Percentiles rank a stretch among this genome's conserved stretches.
Conservation (phyloP, 2,888 invertebrate genomes). For the Steromphala cineraria region DNA sequence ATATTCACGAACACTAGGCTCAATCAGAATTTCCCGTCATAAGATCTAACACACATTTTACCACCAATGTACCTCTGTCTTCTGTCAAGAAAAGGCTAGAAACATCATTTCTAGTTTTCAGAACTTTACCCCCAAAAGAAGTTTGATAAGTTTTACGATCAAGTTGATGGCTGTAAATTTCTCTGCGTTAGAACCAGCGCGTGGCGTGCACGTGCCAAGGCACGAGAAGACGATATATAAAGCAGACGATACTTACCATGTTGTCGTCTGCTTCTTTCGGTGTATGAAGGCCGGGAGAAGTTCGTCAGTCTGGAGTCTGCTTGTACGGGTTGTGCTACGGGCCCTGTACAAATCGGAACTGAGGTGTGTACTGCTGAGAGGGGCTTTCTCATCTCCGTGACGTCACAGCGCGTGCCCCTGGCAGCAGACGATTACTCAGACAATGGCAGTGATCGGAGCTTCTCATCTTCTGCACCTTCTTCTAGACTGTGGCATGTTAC, state of each 20-base stretch:
- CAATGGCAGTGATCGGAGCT: not conserved
- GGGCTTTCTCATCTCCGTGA: not conserved
- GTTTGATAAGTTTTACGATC: too few relatives aligned
- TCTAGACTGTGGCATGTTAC: too few relatives aligned
- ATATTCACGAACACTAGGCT: too few relatives aligned
- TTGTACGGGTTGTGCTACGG: constrained; percentile 8
- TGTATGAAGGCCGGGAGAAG: not conserved
- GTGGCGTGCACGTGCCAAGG: not conserved
- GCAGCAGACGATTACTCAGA: not conserved
- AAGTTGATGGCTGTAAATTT: too few relatives aligned
- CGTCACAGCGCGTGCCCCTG: not conserved
- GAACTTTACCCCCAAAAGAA: too few relatives aligned
- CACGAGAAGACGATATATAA: not conserved
- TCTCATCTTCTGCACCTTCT: not conserved
- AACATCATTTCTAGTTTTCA: too few relatives aligned
- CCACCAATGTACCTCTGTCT: too few relatives aligned
- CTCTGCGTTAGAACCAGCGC: not conserved
- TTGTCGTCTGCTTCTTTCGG: not conserved
- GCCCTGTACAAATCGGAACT: constrained; percentile 10
- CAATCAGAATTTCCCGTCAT: too few relatives aligned
- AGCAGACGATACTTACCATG: constrained; percentile 1
- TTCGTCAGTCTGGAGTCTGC: not conserved
- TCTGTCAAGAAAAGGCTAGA: too few relatives aligned
- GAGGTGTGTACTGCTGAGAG: not conserved
- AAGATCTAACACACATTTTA: too few relatives aligned